Base-by-base conservation (phyloP, 2,888 invertebrate species). In the Heliconius ethilla region DNA sequence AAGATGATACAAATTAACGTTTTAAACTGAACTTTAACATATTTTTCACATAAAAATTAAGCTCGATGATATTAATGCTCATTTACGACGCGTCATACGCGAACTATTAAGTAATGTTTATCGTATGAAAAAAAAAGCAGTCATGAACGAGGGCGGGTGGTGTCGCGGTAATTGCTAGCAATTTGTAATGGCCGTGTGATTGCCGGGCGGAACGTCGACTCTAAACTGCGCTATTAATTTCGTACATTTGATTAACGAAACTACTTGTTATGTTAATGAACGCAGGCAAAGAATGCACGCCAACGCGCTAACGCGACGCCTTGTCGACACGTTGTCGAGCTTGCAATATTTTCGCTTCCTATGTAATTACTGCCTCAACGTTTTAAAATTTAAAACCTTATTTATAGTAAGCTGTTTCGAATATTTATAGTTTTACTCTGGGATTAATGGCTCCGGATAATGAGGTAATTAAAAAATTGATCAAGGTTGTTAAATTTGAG, bases 181-280 rank as follows among this genome's bases (percentile, higher is more conserved):
- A 94, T 94, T 94, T 94, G 93, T 93, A 93, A 93, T 92, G 90
- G 90, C 90, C 91, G 89, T 91, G 92, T 91, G 94, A 93, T 93
- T 93, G 92, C 91, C 89, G 89, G 89, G 90, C 88, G 92, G 90
- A 90, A 92, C 92, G 92, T 89, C 87, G 90, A 87, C 89, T 92
- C 92, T 93, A 94, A 94, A 92, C 93, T 92, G 89, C 89, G 90
- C 94, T 91, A 93, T 94, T 94, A 94, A 94, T 94, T 94, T 93
- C 90, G 92, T 94, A 93, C 93, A 94, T 94, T 94, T 94, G 93
- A 94, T 94, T 93, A 94, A 94, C 93, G 93, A 91, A 94, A 94
- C 92, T 93, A 93, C 93, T 93, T 93, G 93, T 94, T 94, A 94
- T 94, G 92, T 86, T 92, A 94, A 94, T 94, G 92, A 92, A 92